Evolutionary conservation across 92 coral and sea anemone species (phyloP), one percentile per base, ranked within the genome.

Genomic region (Porites evermanni): DNA sequence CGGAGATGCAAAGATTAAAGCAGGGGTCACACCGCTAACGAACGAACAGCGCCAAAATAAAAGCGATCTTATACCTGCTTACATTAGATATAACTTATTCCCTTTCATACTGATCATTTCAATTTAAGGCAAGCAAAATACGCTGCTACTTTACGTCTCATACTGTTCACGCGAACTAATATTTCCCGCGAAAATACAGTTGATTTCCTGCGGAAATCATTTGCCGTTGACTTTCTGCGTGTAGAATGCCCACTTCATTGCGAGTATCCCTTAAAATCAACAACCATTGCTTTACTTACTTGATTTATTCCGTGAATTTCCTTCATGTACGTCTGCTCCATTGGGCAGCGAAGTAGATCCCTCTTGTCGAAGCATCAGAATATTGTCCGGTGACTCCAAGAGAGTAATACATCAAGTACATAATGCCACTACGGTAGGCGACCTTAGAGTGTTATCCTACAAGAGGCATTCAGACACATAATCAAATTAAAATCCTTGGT

Each of bases 361-460:
- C 78, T 86, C 91, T 50, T 87, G 79, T 58, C 91, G 88, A 84
- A 79, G 88, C 93, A 91, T 91, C 60, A 78, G 93, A 77, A 67
- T 63, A 72, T 75, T 79, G 64, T 70, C 87, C 87, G 23, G 64
- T 70, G 71, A 74, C 80, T 73, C 75, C 79, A 61, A 52, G 24
- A 68, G 74, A 64, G 71, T 67, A 80, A 81, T 72, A 74, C 91
- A 75, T 91, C 91, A 91, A 87, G 82, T 64, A 91, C 93, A 91
- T 91, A 87, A 71, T 91, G 93, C 75, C 87, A 60, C 73, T n/a
- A 26, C 53, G 24, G 44, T 74, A 20, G 71, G 80, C 80, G 80
- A 74, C 72, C 80, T 72, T 14, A 63, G 80, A 64, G 54, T 61
- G 26, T 47, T 74, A 17, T 75, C 87, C 87, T 83, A 54, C 80